A percentile compares a stretch with the other conserved stretches of the same genome.
Conservation (phyloP, 2,888 invertebrate genomes). For the Rhagonycha lutea region DNA sequence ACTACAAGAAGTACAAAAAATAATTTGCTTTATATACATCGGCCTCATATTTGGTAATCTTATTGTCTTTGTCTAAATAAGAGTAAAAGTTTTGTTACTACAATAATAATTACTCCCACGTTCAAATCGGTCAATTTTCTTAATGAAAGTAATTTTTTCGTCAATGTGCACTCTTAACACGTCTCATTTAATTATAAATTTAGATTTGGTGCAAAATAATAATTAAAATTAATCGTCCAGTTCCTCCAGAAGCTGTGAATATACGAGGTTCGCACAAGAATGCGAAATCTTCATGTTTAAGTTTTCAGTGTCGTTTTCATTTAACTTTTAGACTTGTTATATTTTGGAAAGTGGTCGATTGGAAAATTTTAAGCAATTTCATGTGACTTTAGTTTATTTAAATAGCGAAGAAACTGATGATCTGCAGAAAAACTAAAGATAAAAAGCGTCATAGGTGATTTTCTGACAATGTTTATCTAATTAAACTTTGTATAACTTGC, state of each 20-base stretch:
- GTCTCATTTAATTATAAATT: not conserved
- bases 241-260: not conserved
- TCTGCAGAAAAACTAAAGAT: too few relatives aligned
- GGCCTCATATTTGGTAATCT: conserved; percentile 50
- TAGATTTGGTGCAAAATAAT: not conserved
- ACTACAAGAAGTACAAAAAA: conserved; percentile 41
- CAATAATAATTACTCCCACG: conserved; percentile 47
- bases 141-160: not conserved
- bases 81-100: conserved; percentile 51
- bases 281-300: not conserved
- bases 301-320: too few relatives aligned
- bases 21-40: conserved; percentile 52
- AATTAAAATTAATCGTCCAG: not conserved
- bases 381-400: too few relatives aligned
- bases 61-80: conserved; percentile 51
- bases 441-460: too few relatives aligned
- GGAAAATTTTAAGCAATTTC: too few relatives aligned
- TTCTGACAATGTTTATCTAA: too few relatives aligned
- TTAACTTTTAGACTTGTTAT: too few relatives aligned
- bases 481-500: too few relatives aligned
- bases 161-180: not conserved
- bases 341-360: too few relatives aligned
- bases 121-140: conserved; percentile 20
- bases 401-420: too few relatives aligned
- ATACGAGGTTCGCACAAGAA: not conserved